These are phyloP conservation scores for Cassiopea andromeda DNA, from an alignment of 30 jellyfish, hydroid and myxozoan species.

Conservation along the genomic window DNA sequence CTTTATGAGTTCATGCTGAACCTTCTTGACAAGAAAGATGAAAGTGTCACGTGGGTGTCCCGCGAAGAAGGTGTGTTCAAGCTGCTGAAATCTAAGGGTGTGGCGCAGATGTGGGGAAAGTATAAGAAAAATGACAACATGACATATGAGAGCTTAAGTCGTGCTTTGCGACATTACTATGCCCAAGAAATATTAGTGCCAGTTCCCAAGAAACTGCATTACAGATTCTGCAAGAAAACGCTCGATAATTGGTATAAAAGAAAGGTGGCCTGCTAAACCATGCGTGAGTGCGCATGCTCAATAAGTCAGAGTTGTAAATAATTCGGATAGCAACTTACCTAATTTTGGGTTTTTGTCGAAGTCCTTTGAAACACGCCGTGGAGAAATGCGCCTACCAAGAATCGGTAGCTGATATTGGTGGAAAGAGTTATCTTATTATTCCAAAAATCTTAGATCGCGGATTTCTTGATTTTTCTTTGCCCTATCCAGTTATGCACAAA, in stretches of 20 bases:
- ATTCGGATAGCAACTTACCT: too few species aligned
- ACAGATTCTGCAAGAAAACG: conserved; percentile 82
- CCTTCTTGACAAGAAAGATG: conserved; percentile 70
- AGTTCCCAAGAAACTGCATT: conserved; percentile 86
- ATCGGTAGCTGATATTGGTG: too few species aligned
- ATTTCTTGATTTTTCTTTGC: too few species aligned
- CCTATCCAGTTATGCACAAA: too few species aligned
- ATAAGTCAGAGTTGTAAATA: background rate
- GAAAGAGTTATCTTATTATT: too few species aligned
- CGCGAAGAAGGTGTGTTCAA: conserved; percentile 83
- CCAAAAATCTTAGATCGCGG: too few species aligned
- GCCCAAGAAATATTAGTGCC: conserved; percentile 72
- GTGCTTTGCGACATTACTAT: conserved; percentile 91
- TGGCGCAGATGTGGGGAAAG: conserved; percentile 85
- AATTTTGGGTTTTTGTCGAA: too few species aligned
- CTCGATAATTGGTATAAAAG: conserved; percentile 71
- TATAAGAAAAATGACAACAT: conserved; percentile 70
- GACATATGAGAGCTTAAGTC: conserved; percentile 91
- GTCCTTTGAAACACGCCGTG: too few species aligned
- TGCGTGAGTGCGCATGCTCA: too few species aligned
- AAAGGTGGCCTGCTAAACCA: background rate
- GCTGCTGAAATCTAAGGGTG: conserved; percentile 72
- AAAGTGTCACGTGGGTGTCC: conserved; percentile 81
- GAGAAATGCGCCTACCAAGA: too few species aligned
- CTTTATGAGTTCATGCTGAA: conserved; percentile 80